These are phyloP conservation scores for Pocillopora verrucosa DNA, from an alignment of 64 coral and sea anemone species.

Conservation along the genomic window DNA sequence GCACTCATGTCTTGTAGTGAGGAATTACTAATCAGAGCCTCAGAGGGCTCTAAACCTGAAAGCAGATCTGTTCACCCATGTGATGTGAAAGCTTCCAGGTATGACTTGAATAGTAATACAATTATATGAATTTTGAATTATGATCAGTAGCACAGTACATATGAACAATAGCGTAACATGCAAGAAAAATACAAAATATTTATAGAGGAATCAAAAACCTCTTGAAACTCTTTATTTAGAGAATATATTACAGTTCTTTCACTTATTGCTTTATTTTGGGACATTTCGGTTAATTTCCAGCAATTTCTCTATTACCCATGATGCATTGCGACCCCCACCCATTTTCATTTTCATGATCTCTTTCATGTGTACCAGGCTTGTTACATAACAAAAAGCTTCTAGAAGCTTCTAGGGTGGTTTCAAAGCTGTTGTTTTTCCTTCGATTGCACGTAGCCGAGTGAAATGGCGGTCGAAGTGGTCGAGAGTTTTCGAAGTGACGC, in stretches of 20 bases:
- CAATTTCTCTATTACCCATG: slow-evolving; percentile 27
- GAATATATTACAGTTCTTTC: neutral
- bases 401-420: no score
- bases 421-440: no score
- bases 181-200: slow-evolving; percentile 7
- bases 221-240: neutral
- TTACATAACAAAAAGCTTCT: neutral
- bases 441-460: no score
- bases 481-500: no score
- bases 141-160: slow-evolving; percentile 20
- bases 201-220: neutral
- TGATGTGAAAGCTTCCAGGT: neutral
- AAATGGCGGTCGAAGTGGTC: no score
- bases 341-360: neutral
- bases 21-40: slow-evolving; percentile 50
- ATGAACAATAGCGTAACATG: slow-evolving; percentile 28
- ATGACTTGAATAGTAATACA: neutral
- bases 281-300: neutral
- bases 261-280: neutral
- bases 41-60: slow-evolving; percentile 10
- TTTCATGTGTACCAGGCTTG: neutral
- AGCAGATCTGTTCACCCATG: neutral
- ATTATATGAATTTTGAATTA: neutral
- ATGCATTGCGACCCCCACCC: neutral
- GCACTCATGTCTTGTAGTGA: slow-evolving; percentile 78